These are phyloP conservation scores for Nasua narica DNA, from an alignment of 2,797 vertebrate genomes.

Conservation along the genomic window DNA sequence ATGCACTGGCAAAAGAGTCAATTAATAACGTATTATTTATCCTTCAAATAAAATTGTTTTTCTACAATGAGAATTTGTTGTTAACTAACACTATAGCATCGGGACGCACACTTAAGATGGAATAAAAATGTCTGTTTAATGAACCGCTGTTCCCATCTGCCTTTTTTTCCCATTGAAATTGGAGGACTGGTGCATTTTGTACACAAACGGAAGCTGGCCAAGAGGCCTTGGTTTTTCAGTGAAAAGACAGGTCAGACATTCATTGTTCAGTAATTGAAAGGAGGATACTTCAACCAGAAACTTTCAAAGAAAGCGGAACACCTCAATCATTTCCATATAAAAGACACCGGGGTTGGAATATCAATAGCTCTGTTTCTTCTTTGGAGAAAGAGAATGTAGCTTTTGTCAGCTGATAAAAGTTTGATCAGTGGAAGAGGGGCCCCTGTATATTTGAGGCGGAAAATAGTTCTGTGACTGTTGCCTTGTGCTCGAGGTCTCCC, in stretches of 20 bases:
- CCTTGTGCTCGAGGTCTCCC: not conserved
- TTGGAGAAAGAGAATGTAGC: not conserved
- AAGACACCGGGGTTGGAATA: not conserved
- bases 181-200: not conserved
- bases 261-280: slow-evolving; percentile 24
- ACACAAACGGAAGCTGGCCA: not conserved
- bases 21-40: not conserved
- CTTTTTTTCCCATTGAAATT: not conserved
- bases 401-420: not conserved
- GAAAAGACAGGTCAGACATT: not conserved
- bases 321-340: slow-evolving; percentile 17
- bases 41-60: not conserved
- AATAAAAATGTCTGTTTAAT: not conserved
- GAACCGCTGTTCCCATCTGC: not conserved
- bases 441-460: not conserved
- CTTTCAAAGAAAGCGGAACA: not conserved
- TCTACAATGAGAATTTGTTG: not conserved
- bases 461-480: not conserved
- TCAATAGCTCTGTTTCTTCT: not conserved
- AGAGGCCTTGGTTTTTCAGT: not conserved
- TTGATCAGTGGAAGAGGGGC: not conserved
- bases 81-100: not conserved
- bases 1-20: not conserved
- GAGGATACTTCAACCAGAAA: not conserved
- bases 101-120: not conserved